Conservation (phyloP, 1,140 invertebrate genomes). For the Meteorus sp. region DNA sequence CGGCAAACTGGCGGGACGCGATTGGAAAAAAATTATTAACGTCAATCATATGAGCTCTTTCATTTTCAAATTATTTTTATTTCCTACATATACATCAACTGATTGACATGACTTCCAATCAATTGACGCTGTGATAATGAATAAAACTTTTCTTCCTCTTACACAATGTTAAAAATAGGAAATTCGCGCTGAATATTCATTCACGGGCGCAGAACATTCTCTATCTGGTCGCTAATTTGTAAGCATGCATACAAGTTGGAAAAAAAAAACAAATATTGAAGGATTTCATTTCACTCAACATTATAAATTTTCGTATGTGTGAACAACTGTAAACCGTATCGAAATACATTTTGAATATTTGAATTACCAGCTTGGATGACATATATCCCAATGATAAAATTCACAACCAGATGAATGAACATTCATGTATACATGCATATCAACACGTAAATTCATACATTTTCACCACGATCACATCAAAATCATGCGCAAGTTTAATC, state of each 20-base stretch:
- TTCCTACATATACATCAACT: too few relatives aligned
- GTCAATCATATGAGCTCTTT: slow-evolving; percentile 13
- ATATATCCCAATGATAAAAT: slow-evolving; percentile 2
- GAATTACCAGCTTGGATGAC: neutral
- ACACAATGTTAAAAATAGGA: too few relatives aligned
- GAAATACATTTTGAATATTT: neutral
- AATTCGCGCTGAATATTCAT: too few relatives aligned
- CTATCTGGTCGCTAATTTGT: too few relatives aligned
- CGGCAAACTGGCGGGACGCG: neutral
- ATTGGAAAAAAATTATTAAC: slow-evolving; percentile 19
- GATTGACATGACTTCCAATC: too few relatives aligned
- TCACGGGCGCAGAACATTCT: too few relatives aligned
- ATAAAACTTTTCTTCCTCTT: too few relatives aligned
- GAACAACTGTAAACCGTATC: neutral
- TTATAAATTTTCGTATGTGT: too few relatives aligned
- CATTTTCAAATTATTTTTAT: too few relatives aligned
- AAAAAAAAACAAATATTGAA: too few relatives aligned
- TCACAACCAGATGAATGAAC: slow-evolving; percentile 5
- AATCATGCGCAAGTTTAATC: slow-evolving; percentile 15
- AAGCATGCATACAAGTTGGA: too few relatives aligned
- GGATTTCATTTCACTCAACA: too few relatives aligned
- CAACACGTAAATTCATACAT: neutral
- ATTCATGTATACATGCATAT: slow-evolving; percentile 11
- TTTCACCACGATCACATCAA: slow-evolving; percentile 24
- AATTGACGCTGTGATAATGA: neutral